Evolutionary conservation across 2,888 invertebrate species (phyloP).

Genomic region (Heteromurus nitidus): DNA sequence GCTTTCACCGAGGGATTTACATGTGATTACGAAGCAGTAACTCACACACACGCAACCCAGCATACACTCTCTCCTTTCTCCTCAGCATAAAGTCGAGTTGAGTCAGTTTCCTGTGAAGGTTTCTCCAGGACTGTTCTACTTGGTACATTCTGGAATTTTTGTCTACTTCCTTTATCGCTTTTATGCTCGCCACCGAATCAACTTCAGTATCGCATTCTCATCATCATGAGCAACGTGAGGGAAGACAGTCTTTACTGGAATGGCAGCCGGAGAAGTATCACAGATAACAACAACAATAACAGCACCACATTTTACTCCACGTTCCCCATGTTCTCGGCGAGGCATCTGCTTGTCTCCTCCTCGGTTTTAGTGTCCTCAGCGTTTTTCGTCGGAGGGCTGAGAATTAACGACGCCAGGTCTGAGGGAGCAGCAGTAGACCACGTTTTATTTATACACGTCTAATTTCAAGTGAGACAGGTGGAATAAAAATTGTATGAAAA

Average conservation of each 20-base stretch:
- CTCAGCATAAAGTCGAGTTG: conserved; percentile 3
- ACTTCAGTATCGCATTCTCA: background rate
- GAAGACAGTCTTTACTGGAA: background rate
- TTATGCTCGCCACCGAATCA: conserved; percentile 1
- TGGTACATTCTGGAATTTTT: too few relatives aligned
- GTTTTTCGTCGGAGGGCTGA: conserved; percentile 34
- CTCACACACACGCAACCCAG: background rate
- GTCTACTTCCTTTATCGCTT: too few relatives aligned
- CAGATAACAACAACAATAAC: conserved; percentile 29
- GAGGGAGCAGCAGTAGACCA: background rate
- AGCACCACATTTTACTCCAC: conserved; percentile 13
- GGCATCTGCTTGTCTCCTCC: conserved; percentile 46
- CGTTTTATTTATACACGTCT: conserved; percentile 1
- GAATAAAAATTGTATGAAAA: too few relatives aligned
- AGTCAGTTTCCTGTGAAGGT: background rate
- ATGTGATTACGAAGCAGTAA: conserved; percentile 45
- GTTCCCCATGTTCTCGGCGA: conserved; percentile 6
- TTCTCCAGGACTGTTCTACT: too few relatives aligned
- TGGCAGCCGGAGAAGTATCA: conserved; percentile 5
- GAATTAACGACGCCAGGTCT: conserved; percentile 4
- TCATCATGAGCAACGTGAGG: conserved; percentile 15
- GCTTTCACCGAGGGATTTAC: conserved; percentile 62
- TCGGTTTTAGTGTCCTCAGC: conserved; percentile 39
- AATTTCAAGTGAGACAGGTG: background rate
- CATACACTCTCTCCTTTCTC: conserved; percentile 13